Conservation (phyloP, 2,113 vertebrate genomes). For the Neopipo cinnamomea region DNA sequence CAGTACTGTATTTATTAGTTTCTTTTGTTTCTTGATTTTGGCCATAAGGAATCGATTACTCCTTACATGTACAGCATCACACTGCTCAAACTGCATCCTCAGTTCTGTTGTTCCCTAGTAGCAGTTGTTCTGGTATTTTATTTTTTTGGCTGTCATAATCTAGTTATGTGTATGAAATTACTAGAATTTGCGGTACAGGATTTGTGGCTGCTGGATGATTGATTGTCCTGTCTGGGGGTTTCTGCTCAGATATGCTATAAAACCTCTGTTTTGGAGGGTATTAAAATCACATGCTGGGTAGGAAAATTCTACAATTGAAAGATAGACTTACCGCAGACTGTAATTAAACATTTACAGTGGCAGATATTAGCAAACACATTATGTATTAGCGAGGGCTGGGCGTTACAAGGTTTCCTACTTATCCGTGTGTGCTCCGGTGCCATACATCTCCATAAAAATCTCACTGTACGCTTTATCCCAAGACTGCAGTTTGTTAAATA, state of each 20-base stretch:
- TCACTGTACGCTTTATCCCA: background rate
- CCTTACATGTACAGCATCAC: background rate
- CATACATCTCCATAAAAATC: background rate
- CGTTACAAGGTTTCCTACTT: background rate
- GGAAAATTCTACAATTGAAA: slow-evolving; percentile 15
- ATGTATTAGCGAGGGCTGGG: background rate
- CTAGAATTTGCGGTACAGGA: background rate
- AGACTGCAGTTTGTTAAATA: background rate
- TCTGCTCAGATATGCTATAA: slow-evolving; percentile 15
- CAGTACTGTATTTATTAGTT: slow-evolving; percentile 51
- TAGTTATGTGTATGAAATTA: slow-evolving; percentile 27
- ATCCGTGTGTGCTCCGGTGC: background rate
- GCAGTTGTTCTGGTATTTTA: background rate
- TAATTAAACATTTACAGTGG: slow-evolving; percentile 39
- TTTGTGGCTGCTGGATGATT: background rate
- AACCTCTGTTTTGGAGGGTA: slow-evolving; percentile 29
- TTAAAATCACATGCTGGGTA: slow-evolving; percentile 33
- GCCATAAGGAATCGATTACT: slow-evolving; percentile 54
- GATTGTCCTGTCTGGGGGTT: slow-evolving; percentile 7
- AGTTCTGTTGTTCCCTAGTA: background rate
- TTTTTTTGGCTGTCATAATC: slow-evolving; percentile 22
- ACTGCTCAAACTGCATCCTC: slow-evolving; percentile 9
- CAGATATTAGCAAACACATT: slow-evolving; percentile 24
- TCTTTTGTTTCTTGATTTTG: slow-evolving; percentile 52
- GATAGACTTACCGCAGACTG: background rate